Percentiles rank a stretch among this genome's conserved stretches.
phyloP scores from a whole-genome alignment of 1,140 invertebrate genomes.

The Drosophila guanche region DNA sequence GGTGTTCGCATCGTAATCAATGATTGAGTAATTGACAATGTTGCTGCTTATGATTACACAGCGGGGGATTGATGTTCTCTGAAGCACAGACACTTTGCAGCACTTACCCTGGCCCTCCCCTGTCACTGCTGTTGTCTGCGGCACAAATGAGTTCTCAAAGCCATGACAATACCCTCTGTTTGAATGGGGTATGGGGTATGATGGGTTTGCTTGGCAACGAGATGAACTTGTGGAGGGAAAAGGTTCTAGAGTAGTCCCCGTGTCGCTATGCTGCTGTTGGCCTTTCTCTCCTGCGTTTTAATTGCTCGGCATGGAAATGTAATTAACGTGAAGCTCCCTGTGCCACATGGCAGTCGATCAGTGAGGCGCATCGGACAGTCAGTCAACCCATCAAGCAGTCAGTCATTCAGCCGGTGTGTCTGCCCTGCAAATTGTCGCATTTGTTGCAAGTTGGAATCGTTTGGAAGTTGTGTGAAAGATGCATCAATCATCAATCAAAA shows the following conservation, averaged over 20 bases:
- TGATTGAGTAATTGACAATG: conserved; percentile 69
- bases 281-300: conserved; percentile 28
- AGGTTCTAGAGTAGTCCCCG: neutral
- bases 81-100: conserved; percentile 15
- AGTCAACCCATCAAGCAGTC: conserved; percentile 20
- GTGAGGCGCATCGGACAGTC: conserved; percentile 23
- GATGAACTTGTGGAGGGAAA: too few species aligned
- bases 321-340: conserved; percentile 50
- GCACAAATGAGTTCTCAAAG: conserved; percentile 11
- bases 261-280: neutral
- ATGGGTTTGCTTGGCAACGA: too few species aligned
- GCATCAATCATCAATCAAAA: too few species aligned
- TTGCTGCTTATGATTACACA: conserved; percentile 61
- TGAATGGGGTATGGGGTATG: neutral
- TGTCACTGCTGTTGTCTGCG: conserved; percentile 10
- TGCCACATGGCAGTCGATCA: conserved; percentile 25
- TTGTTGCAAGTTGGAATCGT: too few species aligned
- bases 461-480: too few species aligned
- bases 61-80: conserved; percentile 7
- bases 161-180: conserved; percentile 18
- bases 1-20: conserved; percentile 21
- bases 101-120: too few species aligned
- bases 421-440: neutral
- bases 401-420: neutral
- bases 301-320: conserved; percentile 59